These are phyloP conservation scores for Enteromius trimaculatus DNA, from an alignment of 2,797 vertebrate species.

Conservation along the genomic window DNA sequence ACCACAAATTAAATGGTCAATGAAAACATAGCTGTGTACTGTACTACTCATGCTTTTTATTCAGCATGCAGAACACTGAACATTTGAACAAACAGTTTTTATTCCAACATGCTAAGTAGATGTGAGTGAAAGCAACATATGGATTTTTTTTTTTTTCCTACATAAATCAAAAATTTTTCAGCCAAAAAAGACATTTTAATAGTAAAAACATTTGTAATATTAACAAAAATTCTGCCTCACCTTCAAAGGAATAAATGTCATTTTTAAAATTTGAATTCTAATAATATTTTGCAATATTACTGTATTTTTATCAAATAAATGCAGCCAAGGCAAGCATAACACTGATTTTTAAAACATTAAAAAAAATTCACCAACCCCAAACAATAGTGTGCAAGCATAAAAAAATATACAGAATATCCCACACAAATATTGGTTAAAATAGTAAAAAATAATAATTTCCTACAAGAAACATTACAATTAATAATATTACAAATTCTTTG, in stretches of 20 bases:
- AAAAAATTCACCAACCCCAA: not conserved
- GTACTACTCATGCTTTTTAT: too few species aligned
- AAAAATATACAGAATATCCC: not conserved
- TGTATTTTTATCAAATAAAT: not conserved
- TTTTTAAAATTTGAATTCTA: not conserved
- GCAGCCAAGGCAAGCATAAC: not conserved
- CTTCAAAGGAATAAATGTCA: not conserved
- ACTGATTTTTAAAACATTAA: not conserved
- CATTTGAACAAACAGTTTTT: not conserved
- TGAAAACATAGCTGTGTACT: not conserved
- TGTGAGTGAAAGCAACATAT: not conserved
- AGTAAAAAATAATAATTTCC: not conserved
- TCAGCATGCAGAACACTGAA: not conserved
- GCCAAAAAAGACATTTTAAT: not conserved
- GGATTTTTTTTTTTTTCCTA: not conserved
- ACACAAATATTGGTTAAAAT: not conserved
- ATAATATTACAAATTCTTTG: not conserved
- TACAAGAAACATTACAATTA: not conserved
- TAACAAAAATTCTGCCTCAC: not conserved
- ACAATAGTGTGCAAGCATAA: not conserved
- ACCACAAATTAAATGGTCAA: slow-evolving; percentile 6
- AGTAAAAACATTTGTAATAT: not conserved
- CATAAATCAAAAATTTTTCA: not conserved
- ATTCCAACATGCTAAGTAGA: not conserved
- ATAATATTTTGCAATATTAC: not conserved